Evolutionary conservation across 92 coral and sea anemone species (phyloP).

Genomic region (Hydrozoanthus gracilis): DNA sequence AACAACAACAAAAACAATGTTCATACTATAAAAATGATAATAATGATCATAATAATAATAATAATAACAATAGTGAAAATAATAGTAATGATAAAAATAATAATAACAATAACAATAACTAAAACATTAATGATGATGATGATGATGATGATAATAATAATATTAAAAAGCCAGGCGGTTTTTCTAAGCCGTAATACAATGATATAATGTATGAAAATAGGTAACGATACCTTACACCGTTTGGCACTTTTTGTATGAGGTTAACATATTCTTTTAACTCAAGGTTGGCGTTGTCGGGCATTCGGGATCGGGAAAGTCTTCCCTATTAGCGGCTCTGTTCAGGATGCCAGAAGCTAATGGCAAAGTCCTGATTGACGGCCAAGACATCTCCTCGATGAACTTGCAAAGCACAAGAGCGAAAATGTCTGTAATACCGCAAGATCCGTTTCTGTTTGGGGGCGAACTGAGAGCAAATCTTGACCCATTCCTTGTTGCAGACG

Average conservation of each 20-base stretch:
- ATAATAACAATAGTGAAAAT: too few species aligned
- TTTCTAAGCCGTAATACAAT: background rate
- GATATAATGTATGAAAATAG: background rate
- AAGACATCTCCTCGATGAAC: constrained; percentile 33
- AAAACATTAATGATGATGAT: too few species aligned
- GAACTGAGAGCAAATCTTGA: constrained; percentile 38
- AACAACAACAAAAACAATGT: too few species aligned
- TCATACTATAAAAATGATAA: too few species aligned
- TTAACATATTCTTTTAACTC: background rate
- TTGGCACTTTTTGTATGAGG: too few species aligned
- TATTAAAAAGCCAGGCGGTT: too few species aligned
- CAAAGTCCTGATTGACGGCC: constrained; percentile 26
- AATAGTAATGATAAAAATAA: too few species aligned
- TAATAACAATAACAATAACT: too few species aligned
- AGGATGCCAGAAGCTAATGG: constrained; percentile 38
- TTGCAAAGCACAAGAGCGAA: constrained; percentile 29
- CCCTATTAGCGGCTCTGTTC: constrained; percentile 25
- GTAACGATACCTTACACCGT: background rate
- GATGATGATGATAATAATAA: too few species aligned
- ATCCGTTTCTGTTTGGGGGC: constrained; percentile 33
- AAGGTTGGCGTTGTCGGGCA: constrained; percentile 43
- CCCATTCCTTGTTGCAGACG: constrained; percentile 5
- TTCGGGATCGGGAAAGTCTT: constrained; percentile 41
- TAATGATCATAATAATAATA: too few species aligned
- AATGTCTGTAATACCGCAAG: constrained; percentile 37